Conservation (phyloP, 2,113 vertebrate genomes). For the Nanorana parkeri region DNA sequence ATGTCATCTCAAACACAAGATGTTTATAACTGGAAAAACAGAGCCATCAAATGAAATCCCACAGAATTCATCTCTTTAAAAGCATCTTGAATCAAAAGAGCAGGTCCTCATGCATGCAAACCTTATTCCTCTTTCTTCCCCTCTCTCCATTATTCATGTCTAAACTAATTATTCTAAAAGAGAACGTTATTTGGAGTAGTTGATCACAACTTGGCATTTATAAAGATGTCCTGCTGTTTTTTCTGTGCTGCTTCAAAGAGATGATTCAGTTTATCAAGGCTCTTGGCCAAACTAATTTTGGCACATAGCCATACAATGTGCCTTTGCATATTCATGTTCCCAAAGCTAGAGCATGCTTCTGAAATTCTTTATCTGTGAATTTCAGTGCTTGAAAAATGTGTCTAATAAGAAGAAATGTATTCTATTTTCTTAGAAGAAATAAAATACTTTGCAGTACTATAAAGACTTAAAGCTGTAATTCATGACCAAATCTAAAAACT, state of each 20-base stretch:
- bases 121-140: conserved; percentile 37
- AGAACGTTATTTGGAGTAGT: conserved; percentile 45
- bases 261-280: conserved; percentile 48
- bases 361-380: conserved; percentile 20
- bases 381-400: conserved; percentile 23
- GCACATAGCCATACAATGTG: conserved; percentile 23
- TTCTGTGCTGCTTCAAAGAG: conserved; percentile 46
- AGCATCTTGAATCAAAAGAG: conserved; percentile 44
- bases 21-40: conserved; percentile 47
- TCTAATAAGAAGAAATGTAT: background rate
- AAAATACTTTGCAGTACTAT: background rate
- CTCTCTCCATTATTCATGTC: conserved; percentile 48
- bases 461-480: background rate
- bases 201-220: conserved; percentile 50
- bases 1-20: conserved; percentile 42
- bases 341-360: conserved; percentile 18
- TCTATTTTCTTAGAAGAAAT: background rate
- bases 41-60: conserved; percentile 43
- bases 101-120: conserved; percentile 40
- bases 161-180: conserved; percentile 49
- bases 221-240: conserved; percentile 44
- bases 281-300: conserved; percentile 43
- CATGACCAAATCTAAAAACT: background rate
- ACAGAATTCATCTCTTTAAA: conserved; percentile 20
- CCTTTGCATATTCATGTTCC: conserved; percentile 38